Base-by-base conservation (phyloP, 2,888 invertebrate genomes). In the Lydus trimaculatus region DNA sequence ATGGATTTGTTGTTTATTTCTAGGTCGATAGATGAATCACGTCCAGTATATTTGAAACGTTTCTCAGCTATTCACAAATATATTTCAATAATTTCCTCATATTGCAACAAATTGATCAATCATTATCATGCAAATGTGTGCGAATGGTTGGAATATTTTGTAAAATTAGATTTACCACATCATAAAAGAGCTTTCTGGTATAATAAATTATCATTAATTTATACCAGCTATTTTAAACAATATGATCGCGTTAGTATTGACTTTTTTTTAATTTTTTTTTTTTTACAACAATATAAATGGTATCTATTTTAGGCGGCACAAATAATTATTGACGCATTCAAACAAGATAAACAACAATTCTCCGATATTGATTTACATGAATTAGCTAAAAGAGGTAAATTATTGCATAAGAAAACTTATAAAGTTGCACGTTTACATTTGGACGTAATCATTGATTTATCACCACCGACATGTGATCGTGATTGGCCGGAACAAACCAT, bases 21-120 rank as follows among this genome's bases (percentile, higher is more conserved):
- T 25, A 66, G 66, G 17, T 31, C 33, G 11, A n/a, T 56, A 59
- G 61, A 71, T 25, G 43, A 52, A 31, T 60, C 64, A 9, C 71
- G 68, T 56, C 70, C 66, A 4, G 61, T 69, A 23, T 74, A 73
- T 72, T 61, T 79, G 17, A 71, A 72, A 13, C 72, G 72, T 17
- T 79, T 78, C 68, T 73, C 78, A 52, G 65, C 76, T 25, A 73
- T 72, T 23, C 61, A 73, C 67, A 66, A 73, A 58, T 78, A 77
- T 60, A 72, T 72, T 28, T 65, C 60, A 58, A 70, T 78, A 17
- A 60, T 79, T 52, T 71, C 72, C 33, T 39, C 67, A 25, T 76
- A 73, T 43, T 66, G 70, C 23, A 64, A 72, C 63, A 61, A 75
- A 33, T 63, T 79, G 17, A 67, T 69, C 8, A 69, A 61, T 20